Evolutionary conservation across 2,888 invertebrate species (phyloP).

Genomic region (Coecobrya sp.): DNA sequence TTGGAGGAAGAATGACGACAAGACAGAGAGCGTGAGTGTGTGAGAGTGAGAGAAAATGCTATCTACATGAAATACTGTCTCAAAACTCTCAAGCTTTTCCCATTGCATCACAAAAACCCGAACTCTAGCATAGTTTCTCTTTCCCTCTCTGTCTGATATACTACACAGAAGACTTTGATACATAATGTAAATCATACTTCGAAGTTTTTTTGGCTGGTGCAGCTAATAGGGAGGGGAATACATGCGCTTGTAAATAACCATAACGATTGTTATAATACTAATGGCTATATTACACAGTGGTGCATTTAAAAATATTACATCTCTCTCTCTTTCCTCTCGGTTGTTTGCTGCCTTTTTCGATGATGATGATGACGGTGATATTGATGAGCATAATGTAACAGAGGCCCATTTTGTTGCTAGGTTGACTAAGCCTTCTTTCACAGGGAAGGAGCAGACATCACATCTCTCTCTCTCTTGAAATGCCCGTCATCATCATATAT

Average conservation of each 20-base stretch:
- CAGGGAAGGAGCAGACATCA: slow-evolving; percentile 56
- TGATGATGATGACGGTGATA: slow-evolving; percentile 67
- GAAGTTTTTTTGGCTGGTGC: slow-evolving; percentile 28
- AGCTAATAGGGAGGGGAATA: slow-evolving; percentile 58
- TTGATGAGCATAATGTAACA: slow-evolving; percentile 71
- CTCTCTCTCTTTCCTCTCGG: slow-evolving; percentile 47
- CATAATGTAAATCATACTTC: slow-evolving; percentile 72
- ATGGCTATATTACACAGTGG: slow-evolving; percentile 72
- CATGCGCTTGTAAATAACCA: slow-evolving; percentile 67
- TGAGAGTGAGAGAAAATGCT: slow-evolving; percentile 22
- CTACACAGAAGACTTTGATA: slow-evolving; percentile 62
- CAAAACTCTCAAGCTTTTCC: slow-evolving; percentile 26
- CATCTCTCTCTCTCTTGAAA: slow-evolving; percentile 70
- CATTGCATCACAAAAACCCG: slow-evolving; percentile 29
- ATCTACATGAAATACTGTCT: slow-evolving; percentile 46
- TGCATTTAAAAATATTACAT: slow-evolving; percentile 77
- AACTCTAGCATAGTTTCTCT: neutral
- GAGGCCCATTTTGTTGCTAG: slow-evolving; percentile 79
- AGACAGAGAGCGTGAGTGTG: slow-evolving; percentile 27
- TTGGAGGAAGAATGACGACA: slow-evolving; percentile 40
- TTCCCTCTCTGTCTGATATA: neutral
- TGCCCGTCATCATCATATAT: slow-evolving; percentile 70
- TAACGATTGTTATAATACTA: slow-evolving; percentile 76
- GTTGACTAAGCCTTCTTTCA: slow-evolving; percentile 69
- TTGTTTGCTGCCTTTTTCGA: slow-evolving; percentile 38